Percentiles rank a stretch among this genome's conserved stretches.
Conservation (phyloP, 2,888 invertebrate genomes). For the Hydropsyche betteni region DNA sequence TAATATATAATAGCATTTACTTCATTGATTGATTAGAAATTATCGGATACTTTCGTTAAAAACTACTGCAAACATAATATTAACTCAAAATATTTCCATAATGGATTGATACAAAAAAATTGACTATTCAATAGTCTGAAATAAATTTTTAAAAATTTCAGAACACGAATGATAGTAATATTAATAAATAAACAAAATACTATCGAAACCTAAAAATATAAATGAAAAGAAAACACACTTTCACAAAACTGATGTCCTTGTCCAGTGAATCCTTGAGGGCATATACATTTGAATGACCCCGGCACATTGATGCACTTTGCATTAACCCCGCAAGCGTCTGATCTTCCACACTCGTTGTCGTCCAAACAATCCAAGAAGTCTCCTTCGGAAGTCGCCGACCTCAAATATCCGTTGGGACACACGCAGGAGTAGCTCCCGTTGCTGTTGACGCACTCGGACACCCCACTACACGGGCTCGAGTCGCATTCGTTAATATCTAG, state of each 20-base stretch:
- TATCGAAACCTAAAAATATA: neutral
- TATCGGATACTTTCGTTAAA: too few relatives aligned
- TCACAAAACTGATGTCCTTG: conserved; percentile 79
- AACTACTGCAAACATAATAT: too few relatives aligned
- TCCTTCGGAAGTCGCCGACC: conserved; percentile 63
- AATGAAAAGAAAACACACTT: conserved; percentile 69
- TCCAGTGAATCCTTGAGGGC: conserved; percentile 79
- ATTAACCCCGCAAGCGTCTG: conserved; percentile 76
- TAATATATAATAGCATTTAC: too few relatives aligned
- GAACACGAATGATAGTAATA: neutral
- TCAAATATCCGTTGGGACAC: conserved; percentile 76
- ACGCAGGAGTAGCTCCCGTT: conserved; percentile 79
- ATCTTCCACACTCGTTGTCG: conserved; percentile 76
- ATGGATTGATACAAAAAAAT: too few relatives aligned
- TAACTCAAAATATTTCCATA: too few relatives aligned
- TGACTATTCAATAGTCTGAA: too few relatives aligned
- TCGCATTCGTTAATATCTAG: conserved; percentile 80
- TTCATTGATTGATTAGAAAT: too few relatives aligned
- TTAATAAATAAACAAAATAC: neutral
- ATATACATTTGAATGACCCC: conserved; percentile 82
- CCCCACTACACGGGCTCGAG: conserved; percentile 73
- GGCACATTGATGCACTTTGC: conserved; percentile 83
- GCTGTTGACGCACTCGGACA: conserved; percentile 78
- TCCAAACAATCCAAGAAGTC: conserved; percentile 69
- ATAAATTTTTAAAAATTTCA: too few relatives aligned